Conservation (phyloP, 2,113 vertebrate genomes). For the Clupea harengus region DNA sequence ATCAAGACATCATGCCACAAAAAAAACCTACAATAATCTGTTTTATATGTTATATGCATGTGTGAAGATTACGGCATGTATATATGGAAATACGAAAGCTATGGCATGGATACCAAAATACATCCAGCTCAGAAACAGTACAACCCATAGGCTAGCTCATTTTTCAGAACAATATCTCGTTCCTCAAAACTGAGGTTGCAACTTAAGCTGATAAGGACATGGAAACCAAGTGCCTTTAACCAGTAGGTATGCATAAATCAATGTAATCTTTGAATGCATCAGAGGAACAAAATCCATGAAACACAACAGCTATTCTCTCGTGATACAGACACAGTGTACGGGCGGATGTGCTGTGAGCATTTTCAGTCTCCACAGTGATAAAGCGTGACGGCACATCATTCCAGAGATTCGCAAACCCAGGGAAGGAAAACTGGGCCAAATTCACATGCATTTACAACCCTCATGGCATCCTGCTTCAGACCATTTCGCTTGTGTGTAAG, state of each 20-base stretch:
- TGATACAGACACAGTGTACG: not conserved
- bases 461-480: not conserved
- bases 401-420: not conserved
- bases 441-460: conserved; percentile 40
- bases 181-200: not conserved
- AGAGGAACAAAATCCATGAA: not conserved
- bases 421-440: conserved; percentile 51
- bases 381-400: not conserved
- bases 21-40: not conserved
- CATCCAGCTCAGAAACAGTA: not conserved
- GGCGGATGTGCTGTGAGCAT: not conserved
- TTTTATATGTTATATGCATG: not conserved
- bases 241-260: not conserved
- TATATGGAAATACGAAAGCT: not conserved
- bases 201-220: not conserved
- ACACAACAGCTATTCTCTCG: not conserved
- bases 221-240: not conserved
- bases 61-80: not conserved
- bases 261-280: not conserved
- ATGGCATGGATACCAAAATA: not conserved
- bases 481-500: not conserved
- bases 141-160: not conserved
- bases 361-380: not conserved
- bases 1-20: not conserved
- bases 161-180: not conserved